Conservation (phyloP, 2,797 vertebrate genomes). For the Pelobates cultripes region DNA sequence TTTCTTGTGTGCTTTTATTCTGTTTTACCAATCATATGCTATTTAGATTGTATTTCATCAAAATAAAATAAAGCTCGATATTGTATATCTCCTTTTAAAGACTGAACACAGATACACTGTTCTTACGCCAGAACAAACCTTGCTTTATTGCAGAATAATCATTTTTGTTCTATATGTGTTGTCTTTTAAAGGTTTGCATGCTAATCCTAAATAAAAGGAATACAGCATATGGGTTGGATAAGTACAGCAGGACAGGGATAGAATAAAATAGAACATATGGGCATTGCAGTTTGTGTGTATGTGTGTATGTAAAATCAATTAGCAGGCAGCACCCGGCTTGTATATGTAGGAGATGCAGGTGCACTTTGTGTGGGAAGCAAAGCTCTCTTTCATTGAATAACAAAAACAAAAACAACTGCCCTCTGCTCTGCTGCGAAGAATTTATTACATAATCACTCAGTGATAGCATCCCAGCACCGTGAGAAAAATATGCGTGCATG, state of each 20-base stretch:
- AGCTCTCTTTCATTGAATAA: slow-evolving; percentile 7
- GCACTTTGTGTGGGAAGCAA: slow-evolving; percentile 7
- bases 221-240: background rate
- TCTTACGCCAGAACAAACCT: no score
- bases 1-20: no score
- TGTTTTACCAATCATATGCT: no score
- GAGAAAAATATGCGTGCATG: background rate
- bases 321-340: slow-evolving; percentile 8
- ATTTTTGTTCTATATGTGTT: background rate
- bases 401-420: slow-evolving; percentile 13
- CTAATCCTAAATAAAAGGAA: background rate
- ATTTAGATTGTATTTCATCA: no score
- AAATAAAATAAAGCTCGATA: no score
- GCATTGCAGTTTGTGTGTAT: slow-evolving; percentile 3
- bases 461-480: background rate
- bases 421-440: slow-evolving; percentile 6
- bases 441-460: slow-evolving; percentile 12
- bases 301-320: slow-evolving; percentile 12
- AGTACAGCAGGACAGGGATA: slow-evolving; percentile 1
- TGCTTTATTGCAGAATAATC: no score
- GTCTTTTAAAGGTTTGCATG: background rate
- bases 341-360: slow-evolving; percentile 9
- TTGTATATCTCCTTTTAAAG: no score
- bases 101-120: no score
- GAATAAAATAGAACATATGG: slow-evolving; percentile 32